Evolutionary conservation across 1,140 invertebrate genomes (phyloP), one percentile per base, ranked within the genome.

Genomic region (Metaphire vulgaris): DNA sequence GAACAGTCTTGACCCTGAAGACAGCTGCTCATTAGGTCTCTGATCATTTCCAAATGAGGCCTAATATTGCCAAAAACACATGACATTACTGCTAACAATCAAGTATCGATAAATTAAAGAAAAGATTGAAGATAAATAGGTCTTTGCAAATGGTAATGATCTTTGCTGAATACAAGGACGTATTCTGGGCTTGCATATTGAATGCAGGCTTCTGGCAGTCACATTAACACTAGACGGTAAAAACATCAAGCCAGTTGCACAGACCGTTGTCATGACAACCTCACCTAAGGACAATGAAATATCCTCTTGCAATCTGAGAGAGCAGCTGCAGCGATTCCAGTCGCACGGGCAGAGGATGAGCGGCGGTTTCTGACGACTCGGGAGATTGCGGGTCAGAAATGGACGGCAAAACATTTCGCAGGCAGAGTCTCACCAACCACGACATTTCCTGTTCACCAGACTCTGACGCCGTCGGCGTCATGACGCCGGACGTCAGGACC

Each of bases 261-360:
- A n/a, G n/a, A n/a, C n/a, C n/a, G n/a, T n/a, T n/a, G n/a, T n/a
- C n/a, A n/a, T n/a, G n/a, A n/a, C n/a, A n/a, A n/a, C n/a, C n/a
- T n/a, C n/a, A 86, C 77, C 90, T 85, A 66, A 91, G 84, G 66
- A 86, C 85, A 1, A 85, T 81, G 76, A 90, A 88, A 80, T 92
- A 90, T 77, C 90, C 89, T 77, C 88, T 90, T 6, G 90, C 88
- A 74, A 93, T 88, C 12, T 89, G 89, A 21, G 90, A 89, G 0
- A 94, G 81, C 1, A 94, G 88, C 87, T 93, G 92, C 0, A 94
- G 84, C 15, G 92, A 91, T 84, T 93, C 92, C 21, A 93, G 82
- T 79, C 91, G 88, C 15, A 92, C 89, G 34, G 92, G 90, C 64
- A 90, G 77, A 12, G 85, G 84, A 41, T 83, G 83, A 31, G n/a